phyloP scores from a whole-genome alignment of 2,113 vertebrate genomes.

The Dinomys branickii region DNA sequence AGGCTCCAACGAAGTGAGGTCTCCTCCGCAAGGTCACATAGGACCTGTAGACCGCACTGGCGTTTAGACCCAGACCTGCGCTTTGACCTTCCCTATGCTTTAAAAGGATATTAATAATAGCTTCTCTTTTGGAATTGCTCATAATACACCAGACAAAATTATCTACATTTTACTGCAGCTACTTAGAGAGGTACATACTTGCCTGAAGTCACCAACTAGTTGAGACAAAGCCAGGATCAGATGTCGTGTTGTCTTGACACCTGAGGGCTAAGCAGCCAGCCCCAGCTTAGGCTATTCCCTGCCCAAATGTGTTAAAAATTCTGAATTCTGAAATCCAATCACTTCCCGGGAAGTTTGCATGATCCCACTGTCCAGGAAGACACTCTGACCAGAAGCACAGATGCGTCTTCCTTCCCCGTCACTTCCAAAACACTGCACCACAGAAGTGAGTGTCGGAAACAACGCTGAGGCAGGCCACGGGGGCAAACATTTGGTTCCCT shows the following conservation, averaged over 20 bases:
- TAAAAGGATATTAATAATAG: neutral
- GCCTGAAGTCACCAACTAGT: neutral
- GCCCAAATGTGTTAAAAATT: neutral
- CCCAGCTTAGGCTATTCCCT: neutral
- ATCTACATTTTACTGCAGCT: neutral
- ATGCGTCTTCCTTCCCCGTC: neutral
- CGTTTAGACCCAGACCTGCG: neutral
- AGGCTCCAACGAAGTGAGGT: neutral
- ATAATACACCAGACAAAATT: neutral
- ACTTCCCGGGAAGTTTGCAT: neutral
- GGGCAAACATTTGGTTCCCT: conserved; percentile 70
- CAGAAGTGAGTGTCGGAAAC: neutral
- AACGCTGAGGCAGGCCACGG: neutral
- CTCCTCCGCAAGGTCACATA: neutral
- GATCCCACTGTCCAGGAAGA: neutral
- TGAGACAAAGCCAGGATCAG: neutral
- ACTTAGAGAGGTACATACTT: neutral
- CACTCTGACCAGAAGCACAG: neutral
- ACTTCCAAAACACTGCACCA: neutral
- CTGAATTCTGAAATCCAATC: neutral
- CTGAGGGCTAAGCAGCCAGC: neutral
- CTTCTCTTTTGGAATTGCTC: neutral
- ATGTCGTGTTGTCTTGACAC: no score
- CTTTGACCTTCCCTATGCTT: neutral
- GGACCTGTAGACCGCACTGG: neutral